A percentile compares a stretch with the other conserved stretches of the same genome.
phyloP scores from a whole-genome alignment of 23 tunicate genomes.

The Diplosoma virens region DNA sequence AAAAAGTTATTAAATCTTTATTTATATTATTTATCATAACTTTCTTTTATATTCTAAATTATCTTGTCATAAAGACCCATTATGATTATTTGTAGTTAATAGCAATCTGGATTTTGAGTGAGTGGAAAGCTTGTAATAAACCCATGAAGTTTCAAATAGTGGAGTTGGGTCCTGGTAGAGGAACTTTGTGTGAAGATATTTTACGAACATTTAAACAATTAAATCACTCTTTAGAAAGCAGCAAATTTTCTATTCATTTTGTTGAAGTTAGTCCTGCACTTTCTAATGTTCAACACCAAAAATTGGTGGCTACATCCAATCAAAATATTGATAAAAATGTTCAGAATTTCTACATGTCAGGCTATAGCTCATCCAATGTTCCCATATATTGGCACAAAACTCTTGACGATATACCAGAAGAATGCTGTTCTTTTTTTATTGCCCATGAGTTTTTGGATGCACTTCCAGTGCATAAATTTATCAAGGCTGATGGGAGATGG shows the following conservation, averaged over 20 bases:
- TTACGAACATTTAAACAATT: constrained; percentile 57
- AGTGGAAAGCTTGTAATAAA: constrained; percentile 56
- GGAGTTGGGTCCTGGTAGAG: constrained; percentile 93
- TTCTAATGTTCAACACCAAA: constrained; percentile 51
- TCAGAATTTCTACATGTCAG: not conserved
- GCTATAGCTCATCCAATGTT: too few relatives aligned
- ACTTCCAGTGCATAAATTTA: constrained; percentile 85
- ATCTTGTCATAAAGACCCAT: too few relatives aligned
- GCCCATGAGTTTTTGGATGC: constrained; percentile 98
- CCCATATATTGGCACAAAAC: constrained; percentile 24
- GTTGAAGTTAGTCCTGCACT: constrained; percentile 77
- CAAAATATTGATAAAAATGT: not conserved
- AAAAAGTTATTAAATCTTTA: too few relatives aligned
- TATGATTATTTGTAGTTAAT: too few relatives aligned
- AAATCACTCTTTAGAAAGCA: constrained; percentile 18
- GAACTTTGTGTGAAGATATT: constrained; percentile 75
- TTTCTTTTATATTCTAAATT: too few relatives aligned
- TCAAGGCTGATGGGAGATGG: constrained; percentile 51
- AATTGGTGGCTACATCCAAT: too few relatives aligned
- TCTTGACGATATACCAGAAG: constrained; percentile 43
- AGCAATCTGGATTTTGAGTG: constrained; percentile 71
- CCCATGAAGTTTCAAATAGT: constrained; percentile 52
- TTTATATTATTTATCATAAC: too few relatives aligned
- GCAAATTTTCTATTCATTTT: constrained; percentile 34
- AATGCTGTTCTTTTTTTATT: constrained; percentile 44